Evolutionary conservation across 2,888 invertebrate species (phyloP).

Genomic region (Candidula unifasciata): DNA sequence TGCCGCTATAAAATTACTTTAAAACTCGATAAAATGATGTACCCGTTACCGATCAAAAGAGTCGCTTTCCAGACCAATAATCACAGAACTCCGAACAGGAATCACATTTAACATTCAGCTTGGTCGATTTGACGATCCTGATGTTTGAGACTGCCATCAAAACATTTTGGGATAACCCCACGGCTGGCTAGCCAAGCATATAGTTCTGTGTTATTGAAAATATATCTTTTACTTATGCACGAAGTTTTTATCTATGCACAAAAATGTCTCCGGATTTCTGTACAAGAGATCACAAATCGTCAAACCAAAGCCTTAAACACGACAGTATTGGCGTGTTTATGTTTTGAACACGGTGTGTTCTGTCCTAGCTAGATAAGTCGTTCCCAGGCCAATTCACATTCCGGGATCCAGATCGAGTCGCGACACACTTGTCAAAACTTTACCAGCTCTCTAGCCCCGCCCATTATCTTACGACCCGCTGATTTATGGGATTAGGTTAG

Average conservation of each 20-base stretch:
- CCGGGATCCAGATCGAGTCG: constrained; percentile 17
- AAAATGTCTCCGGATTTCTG: too few relatives aligned
- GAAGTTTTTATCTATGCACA: too few relatives aligned
- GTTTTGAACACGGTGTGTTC: background rate
- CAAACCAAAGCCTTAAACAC: background rate
- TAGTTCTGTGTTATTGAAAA: too few relatives aligned
- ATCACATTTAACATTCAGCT: too few relatives aligned
- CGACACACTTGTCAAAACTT: constrained; percentile 42
- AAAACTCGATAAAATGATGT: background rate
- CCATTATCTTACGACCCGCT: constrained; percentile 2
- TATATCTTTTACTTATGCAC: too few relatives aligned
- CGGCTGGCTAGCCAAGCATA: background rate
- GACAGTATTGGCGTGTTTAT: background rate
- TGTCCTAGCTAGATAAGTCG: background rate
- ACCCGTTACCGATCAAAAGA: background rate
- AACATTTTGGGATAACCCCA: background rate
- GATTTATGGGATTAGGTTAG: background rate
- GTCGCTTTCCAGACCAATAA: background rate
- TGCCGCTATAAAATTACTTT: too few relatives aligned
- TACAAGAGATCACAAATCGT: too few relatives aligned
- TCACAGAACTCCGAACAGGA: background rate
- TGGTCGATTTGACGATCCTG: too few relatives aligned
- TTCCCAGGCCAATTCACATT: background rate
- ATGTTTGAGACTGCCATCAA: too few relatives aligned
- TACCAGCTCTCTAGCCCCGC: constrained; percentile 17